Conservation (phyloP, 2,888 invertebrate species). For the Polyommatus icarus region DNA sequence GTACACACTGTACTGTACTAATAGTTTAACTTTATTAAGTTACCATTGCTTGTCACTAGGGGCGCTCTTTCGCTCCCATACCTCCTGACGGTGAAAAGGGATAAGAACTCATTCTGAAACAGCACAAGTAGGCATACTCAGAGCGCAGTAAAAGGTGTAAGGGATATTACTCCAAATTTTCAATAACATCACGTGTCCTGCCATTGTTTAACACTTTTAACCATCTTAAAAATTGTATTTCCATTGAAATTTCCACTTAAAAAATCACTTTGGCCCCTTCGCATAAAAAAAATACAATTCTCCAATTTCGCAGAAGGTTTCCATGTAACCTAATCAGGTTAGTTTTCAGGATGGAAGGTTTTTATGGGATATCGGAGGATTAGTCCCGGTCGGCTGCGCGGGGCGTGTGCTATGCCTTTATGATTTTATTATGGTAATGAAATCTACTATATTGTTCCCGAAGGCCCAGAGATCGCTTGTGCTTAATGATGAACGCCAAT, state of each 20-base stretch:
- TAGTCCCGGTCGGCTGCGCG: slow-evolving; percentile 35
- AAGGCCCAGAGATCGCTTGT: background rate
- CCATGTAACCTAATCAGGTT: slow-evolving; percentile 4
- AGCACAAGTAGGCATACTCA: too few species aligned
- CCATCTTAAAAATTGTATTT: too few species aligned
- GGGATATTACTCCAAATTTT: too few species aligned
- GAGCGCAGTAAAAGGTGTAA: too few species aligned
- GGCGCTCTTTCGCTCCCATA: too few species aligned
- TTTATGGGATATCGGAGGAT: slow-evolving; percentile 31
- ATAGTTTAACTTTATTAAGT: too few species aligned
- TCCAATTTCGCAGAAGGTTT: background rate
- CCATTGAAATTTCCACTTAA: background rate
- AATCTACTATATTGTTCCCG: background rate
- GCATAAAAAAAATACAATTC: background rate
- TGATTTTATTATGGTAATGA: slow-evolving; percentile 19
- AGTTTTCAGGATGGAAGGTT: slow-evolving; percentile 17
- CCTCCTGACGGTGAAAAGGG: too few species aligned
- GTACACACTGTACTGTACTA: too few species aligned
- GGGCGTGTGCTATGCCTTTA: background rate
- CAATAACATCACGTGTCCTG: too few species aligned
- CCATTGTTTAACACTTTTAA: too few species aligned
- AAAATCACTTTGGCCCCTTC: background rate
- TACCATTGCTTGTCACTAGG: too few species aligned
- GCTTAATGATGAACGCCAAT: background rate
- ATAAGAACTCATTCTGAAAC: too few species aligned